phyloP scores from a whole-genome alignment of 2,888 invertebrate genomes.

The Drosophila prolongata region DNA sequence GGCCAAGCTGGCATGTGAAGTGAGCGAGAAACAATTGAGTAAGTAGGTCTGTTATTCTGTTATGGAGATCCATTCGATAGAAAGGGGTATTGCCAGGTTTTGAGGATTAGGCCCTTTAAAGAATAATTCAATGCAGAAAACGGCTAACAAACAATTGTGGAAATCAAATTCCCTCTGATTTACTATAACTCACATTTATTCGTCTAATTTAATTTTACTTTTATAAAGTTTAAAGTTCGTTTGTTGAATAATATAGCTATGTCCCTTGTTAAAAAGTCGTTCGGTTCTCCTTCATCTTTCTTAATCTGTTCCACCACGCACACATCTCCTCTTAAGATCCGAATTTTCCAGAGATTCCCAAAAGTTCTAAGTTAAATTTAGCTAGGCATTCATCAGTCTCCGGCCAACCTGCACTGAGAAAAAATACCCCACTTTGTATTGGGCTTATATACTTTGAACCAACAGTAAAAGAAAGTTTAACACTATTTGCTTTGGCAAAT shows the following conservation, averaged over 20 bases:
- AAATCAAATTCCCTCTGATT: no score
- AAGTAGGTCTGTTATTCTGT: slow-evolving; percentile 44
- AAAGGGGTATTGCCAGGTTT: neutral
- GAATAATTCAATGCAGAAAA: neutral
- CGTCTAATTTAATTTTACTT: no score
- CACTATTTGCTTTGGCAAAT: no score
- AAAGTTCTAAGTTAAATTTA: slow-evolving; percentile 33
- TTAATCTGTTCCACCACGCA: slow-evolving; percentile 19
- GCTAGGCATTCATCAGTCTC: slow-evolving; percentile 30
- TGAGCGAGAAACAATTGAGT: slow-evolving; percentile 49
- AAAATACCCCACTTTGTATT: neutral
- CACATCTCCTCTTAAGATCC: slow-evolving; percentile 9
- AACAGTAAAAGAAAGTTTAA: no score
- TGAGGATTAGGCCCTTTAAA: slow-evolving; percentile 13
- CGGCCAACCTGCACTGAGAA: slow-evolving; percentile 6
- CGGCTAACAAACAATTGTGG: no score
- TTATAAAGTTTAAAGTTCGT: neutral
- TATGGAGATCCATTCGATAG: slow-evolving; percentile 12
- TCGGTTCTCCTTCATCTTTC: slow-evolving; percentile 8
- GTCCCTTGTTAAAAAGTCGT: slow-evolving; percentile 17
- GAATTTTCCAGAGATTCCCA: slow-evolving; percentile 11
- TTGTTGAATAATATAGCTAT: neutral
- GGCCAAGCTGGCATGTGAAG: slow-evolving; percentile 23
- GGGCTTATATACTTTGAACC: no score
- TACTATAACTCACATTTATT: no score